Conservation (phyloP, 2,888 invertebrate species). For the Melanotus villosus region DNA sequence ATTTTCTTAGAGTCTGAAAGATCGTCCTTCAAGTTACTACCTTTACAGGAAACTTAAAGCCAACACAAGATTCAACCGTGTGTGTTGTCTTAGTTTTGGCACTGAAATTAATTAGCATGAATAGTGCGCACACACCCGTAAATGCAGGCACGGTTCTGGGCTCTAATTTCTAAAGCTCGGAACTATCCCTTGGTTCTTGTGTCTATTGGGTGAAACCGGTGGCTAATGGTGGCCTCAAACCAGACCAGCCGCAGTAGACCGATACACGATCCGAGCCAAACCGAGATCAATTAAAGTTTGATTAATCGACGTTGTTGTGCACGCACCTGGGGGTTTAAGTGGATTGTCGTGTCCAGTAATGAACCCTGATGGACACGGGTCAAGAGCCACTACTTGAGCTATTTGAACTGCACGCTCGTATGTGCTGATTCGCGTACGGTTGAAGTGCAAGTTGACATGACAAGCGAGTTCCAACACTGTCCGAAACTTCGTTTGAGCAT, state of each 20-base stretch:
- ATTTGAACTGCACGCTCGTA: conserved; percentile 40
- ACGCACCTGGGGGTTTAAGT: conserved; percentile 62
- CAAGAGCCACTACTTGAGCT: conserved; percentile 52
- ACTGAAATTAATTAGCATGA: conserved; percentile 22
- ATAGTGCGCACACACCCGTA: conserved; percentile 13
- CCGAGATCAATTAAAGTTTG: conserved; percentile 59
- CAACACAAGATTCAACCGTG: no score
- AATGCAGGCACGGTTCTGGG: conserved; percentile 3
- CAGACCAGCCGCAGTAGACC: conserved; percentile 35
- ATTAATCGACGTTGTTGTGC: conserved; percentile 60
- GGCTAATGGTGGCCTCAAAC: conserved; percentile 31
- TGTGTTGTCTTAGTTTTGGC: no score
- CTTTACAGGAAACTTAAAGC: no score
- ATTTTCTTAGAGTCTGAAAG: no score
- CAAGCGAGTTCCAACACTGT: conserved; percentile 27
- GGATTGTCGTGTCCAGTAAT: conserved; percentile 63
- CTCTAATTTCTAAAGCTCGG: conserved; percentile 16
- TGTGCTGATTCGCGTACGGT: conserved; percentile 23
- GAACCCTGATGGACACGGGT: conserved; percentile 62
- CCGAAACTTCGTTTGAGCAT: conserved; percentile 27
- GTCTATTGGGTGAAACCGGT: conserved; percentile 3
- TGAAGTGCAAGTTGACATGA: conserved; percentile 40
- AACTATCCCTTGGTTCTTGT: conserved; percentile 17
- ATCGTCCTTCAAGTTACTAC: no score
- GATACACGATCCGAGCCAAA: conserved; percentile 44